Evolutionary conservation across 2,113 vertebrate species (phyloP).

Genomic region (Pontoporia blainvillei): DNA sequence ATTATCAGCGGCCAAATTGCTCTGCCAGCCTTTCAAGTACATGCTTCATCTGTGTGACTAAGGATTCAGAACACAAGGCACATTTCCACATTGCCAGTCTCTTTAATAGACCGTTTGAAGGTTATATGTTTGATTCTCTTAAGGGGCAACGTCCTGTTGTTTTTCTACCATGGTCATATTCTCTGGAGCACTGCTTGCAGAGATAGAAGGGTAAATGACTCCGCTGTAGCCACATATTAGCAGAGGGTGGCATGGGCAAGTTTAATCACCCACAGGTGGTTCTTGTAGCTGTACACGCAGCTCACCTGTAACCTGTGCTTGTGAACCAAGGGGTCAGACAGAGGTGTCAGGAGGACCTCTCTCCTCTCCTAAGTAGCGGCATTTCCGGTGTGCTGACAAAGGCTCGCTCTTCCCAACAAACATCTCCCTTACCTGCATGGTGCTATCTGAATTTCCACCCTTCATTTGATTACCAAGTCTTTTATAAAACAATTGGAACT

Average conservation of each 20-base stretch:
- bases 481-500: background rate
- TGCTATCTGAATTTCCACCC: background rate
- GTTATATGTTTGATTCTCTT: background rate
- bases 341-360: no score
- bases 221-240: background rate
- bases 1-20: constrained; percentile 61
- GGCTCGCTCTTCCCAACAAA: no score
- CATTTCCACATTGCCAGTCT: background rate
- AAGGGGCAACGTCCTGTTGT: constrained; percentile 27
- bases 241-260: no score
- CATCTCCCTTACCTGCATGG: fast-evolving
- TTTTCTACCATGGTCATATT: background rate
- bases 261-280: background rate
- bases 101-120: background rate
- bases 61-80: constrained; percentile 56
- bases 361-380: no score
- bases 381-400: background rate
- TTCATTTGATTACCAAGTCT: background rate
- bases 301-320: background rate
- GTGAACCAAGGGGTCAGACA: no score
- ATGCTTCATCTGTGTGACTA: background rate
- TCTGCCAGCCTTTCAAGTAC: constrained; percentile 14
- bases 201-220: background rate
- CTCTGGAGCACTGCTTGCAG: background rate
- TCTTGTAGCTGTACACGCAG: fast-evolving